A percentile compares a stretch with the other conserved stretches of the same genome.
Evolutionary conservation across 1,140 invertebrate species (phyloP).

Genomic region (Trachymyrmex cornetzi): DNA sequence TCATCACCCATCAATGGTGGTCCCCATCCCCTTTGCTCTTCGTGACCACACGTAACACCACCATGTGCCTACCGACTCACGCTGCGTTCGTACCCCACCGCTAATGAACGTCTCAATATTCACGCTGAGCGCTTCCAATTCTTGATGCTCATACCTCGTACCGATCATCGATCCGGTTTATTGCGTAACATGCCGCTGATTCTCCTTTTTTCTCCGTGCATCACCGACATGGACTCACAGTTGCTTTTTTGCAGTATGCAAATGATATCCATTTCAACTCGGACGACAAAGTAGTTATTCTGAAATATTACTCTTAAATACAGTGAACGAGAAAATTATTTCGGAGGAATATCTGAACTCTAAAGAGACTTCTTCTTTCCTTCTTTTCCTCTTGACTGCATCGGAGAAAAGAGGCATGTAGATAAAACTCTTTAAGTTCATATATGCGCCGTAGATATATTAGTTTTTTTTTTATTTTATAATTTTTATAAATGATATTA

Average conservation of each 20-base stretch:
- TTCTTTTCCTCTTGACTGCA: neutral
- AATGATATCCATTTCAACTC: conserved; percentile 7
- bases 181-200: conserved; percentile 58
- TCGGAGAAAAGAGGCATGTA: neutral
- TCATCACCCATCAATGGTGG: conserved; percentile 80
- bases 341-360: neutral
- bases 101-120: conserved; percentile 84
- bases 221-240: neutral
- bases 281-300: conserved; percentile 27
- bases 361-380: neutral
- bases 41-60: conserved; percentile 67
- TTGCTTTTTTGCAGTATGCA: conserved; percentile 19
- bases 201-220: conserved; percentile 38
- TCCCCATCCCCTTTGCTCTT: conserved; percentile 36
- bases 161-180: conserved; percentile 68
- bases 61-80: conserved; percentile 70
- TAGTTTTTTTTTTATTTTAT: neutral
- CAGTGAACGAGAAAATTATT: neutral
- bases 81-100: conserved; percentile 71
- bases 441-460: neutral
- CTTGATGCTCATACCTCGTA: conserved; percentile 57
- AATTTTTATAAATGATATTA: neutral
- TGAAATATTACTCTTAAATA: conserved; percentile 30
- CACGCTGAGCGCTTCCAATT: conserved; percentile 73
- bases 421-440: neutral